These are phyloP conservation scores for Morelia viridis DNA, from an alignment of 2,797 vertebrate species.

Conservation along the genomic window DNA sequence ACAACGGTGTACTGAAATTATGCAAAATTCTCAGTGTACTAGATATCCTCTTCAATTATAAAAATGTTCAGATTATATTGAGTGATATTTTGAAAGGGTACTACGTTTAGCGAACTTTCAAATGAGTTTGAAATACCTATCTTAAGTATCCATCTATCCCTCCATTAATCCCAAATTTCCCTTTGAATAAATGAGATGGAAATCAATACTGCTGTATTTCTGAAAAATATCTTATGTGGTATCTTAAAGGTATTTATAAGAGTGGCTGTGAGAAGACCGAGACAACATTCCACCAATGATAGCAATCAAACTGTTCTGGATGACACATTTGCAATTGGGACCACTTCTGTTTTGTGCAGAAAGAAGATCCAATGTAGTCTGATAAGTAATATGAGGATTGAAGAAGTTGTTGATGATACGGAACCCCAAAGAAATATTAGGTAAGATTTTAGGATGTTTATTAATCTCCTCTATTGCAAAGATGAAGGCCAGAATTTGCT, in stretches of 20 bases:
- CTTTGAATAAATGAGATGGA: too few species aligned
- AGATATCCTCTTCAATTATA: too few species aligned
- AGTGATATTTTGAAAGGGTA: too few species aligned
- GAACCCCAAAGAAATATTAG: background rate
- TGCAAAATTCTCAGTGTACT: background rate
- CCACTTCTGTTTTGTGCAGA: background rate
- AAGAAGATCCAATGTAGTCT: background rate
- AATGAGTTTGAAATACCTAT: too few species aligned
- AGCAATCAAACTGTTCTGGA: background rate
- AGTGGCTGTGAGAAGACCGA: background rate
- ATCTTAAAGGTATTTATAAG: background rate
- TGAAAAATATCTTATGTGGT: background rate
- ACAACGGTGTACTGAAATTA: background rate
- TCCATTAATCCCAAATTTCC: too few species aligned
- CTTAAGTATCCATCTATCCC: too few species aligned
- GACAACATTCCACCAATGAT: background rate
- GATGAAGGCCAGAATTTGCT: too few species aligned
- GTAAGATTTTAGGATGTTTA: background rate
- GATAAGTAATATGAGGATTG: background rate
- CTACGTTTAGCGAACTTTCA: too few species aligned
- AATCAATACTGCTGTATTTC: too few species aligned
- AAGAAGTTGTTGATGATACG: background rate
- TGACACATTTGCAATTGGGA: background rate
- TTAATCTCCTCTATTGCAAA: background rate
- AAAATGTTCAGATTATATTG: too few species aligned